These are phyloP conservation scores for Cotesia vestalis DNA, from an alignment of 1,140 invertebrate species.

Conservation along the genomic window DNA sequence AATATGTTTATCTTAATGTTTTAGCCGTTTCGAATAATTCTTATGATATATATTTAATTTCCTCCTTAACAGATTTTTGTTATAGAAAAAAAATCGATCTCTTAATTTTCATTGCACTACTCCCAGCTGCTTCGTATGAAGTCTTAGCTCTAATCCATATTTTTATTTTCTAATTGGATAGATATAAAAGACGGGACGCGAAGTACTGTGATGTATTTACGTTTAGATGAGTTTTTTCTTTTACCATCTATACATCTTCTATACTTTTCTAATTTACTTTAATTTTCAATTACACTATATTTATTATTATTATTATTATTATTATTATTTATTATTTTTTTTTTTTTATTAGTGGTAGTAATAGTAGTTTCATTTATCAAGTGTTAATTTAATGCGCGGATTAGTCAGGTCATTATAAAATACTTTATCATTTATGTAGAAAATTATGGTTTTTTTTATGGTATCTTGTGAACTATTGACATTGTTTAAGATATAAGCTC, in stretches of 20 bases:
- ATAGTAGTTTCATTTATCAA: no score
- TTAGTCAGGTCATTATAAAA: conserved; percentile 12
- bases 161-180: conserved; percentile 8
- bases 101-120: conserved; percentile 59
- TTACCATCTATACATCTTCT: neutral
- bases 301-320: neutral
- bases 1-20: conserved; percentile 8
- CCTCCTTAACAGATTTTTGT: conserved; percentile 13
- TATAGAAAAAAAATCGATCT: conserved; percentile 33
- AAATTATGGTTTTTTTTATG: neutral
- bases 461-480: no score
- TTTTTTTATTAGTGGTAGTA: neutral
- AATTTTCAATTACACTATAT: neutral
- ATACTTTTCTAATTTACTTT: conserved; percentile 1
- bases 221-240: neutral
- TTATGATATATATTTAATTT: conserved; percentile 12
- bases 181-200: conserved; percentile 15
- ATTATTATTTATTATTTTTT: neutral
- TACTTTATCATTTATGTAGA: no score
- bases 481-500: no score
- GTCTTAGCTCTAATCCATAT: conserved; percentile 44
- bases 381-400: conserved; percentile 18
- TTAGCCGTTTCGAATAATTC: conserved; percentile 4
- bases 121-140: conserved; percentile 57
- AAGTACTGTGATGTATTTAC: conserved; percentile 12